These are phyloP conservation scores for Pomatostomus ruficeps DNA, from an alignment of 2,113 vertebrate genomes.

Conservation along the genomic window DNA sequence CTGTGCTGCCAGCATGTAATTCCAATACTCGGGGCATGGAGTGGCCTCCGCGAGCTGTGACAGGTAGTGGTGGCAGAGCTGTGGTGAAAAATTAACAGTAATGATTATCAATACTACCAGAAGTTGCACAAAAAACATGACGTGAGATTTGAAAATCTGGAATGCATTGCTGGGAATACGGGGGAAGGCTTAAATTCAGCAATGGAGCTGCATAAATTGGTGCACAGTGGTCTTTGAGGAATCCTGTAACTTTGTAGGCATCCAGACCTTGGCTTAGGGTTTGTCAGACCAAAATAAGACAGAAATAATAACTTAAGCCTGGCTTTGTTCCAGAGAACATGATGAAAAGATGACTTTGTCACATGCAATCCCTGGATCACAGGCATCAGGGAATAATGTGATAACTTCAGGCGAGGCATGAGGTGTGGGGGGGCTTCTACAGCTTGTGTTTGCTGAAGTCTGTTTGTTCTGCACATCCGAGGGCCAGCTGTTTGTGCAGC, in stretches of 20 bases:
- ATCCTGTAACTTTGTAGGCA: neutral
- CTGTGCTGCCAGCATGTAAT: neutral
- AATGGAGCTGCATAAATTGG: neutral
- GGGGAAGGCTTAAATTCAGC: neutral
- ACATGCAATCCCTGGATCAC: neutral
- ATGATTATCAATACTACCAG: neutral
- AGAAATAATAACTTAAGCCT: neutral
- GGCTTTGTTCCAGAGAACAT: neutral
- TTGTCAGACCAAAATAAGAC: neutral
- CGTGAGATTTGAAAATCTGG: neutral
- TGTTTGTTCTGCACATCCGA: neutral
- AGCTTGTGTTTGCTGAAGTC: neutral
- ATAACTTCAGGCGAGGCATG: neutral
- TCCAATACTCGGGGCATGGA: neutral
- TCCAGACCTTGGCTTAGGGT: neutral
- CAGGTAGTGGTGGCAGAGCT: neutral
- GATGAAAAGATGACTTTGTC: neutral
- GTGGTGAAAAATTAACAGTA: neutral
- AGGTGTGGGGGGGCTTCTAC: neutral
- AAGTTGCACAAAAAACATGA: neutral
- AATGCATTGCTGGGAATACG: neutral
- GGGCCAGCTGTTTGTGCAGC: neutral
- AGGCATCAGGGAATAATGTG: neutral
- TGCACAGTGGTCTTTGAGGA: neutral
- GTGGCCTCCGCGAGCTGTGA: neutral